phyloP scores from a whole-genome alignment of 2,113 vertebrate genomes.

The Gyps fulvus region DNA sequence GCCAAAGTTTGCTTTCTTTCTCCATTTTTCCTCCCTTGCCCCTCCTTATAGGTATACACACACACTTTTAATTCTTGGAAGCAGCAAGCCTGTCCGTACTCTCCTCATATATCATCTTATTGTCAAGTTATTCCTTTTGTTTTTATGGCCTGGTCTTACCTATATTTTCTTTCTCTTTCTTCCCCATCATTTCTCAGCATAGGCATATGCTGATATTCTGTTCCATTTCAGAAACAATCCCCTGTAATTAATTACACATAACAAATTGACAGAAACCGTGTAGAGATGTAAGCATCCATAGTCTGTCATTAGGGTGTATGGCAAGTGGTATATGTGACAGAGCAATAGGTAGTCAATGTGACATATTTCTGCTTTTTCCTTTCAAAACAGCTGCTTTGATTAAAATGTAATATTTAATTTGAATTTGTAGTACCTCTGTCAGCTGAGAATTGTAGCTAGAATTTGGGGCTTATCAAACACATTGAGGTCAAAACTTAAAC shows the following conservation, averaged over 20 bases:
- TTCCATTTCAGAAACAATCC: not conserved
- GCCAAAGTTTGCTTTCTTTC: conserved; percentile 24
- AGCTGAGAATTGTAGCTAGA: not conserved
- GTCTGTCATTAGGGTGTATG: not conserved
- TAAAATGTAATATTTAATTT: not conserved
- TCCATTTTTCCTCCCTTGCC: not conserved
- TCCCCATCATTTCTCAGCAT: not conserved
- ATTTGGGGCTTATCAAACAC: not conserved
- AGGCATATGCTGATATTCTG: not conserved
- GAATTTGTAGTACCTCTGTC: not conserved
- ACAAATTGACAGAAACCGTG: not conserved
- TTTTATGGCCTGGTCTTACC: not conserved
- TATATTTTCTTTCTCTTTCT: not conserved
- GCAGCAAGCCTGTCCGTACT: not conserved
- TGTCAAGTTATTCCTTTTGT: not conserved
- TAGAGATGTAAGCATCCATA: not conserved
- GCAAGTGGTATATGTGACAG: not conserved
- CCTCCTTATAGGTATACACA: not conserved
- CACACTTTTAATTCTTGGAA: not conserved
- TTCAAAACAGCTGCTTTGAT: not conserved
- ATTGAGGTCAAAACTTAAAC: not conserved
- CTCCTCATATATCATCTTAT: not conserved
- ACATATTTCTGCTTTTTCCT: not conserved
- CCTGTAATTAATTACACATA: not conserved
- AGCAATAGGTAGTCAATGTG: not conserved